Percentiles rank a stretch among this genome's conserved stretches.
Evolutionary conservation across 64 coral and sea anemone genomes (phyloP).

Genomic region (Montipora capricornis): DNA sequence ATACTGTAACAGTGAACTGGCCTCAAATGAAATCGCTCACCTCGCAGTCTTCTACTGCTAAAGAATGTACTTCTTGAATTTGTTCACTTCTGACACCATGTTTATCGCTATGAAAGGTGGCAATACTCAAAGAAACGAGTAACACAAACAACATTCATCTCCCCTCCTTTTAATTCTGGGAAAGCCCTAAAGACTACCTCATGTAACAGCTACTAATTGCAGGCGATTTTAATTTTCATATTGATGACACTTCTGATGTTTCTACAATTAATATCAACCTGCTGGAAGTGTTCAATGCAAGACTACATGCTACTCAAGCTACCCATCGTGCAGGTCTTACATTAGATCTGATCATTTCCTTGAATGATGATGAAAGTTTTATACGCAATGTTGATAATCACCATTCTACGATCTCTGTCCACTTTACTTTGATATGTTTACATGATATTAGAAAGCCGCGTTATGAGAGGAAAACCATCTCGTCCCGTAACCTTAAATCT

Average conservation of each 20-base stretch:
- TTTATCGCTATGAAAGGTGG: no score
- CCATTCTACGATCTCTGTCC: slow-evolving; percentile 42
- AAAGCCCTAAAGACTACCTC: no score
- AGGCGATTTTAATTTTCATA: no score
- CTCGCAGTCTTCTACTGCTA: no score
- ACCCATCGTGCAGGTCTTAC: slow-evolving; percentile 60
- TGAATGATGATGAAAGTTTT: slow-evolving; percentile 42
- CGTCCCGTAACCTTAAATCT: slow-evolving; percentile 48
- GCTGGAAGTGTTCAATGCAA: slow-evolving; percentile 45
- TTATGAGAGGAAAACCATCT: slow-evolving; percentile 15
- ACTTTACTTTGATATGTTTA: not conserved
- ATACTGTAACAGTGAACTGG: no score
- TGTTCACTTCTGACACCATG: no score
- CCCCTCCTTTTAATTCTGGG: no score
- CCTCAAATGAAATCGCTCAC: no score
- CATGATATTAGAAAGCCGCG: not conserved
- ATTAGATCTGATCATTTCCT: slow-evolving; percentile 47
- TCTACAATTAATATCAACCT: slow-evolving; percentile 20
- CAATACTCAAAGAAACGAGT: no score
- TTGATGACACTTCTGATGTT: not conserved
- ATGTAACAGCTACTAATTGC: not conserved
- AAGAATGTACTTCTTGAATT: no score
- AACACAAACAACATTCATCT: no score
- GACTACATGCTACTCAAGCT: slow-evolving; percentile 27
- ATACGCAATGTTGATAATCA: not conserved